A percentile compares a stretch with the other conserved stretches of the same genome.
Evolutionary conservation across 2,888 invertebrate genomes (phyloP).

Genomic region (Tenthredo livida): DNA sequence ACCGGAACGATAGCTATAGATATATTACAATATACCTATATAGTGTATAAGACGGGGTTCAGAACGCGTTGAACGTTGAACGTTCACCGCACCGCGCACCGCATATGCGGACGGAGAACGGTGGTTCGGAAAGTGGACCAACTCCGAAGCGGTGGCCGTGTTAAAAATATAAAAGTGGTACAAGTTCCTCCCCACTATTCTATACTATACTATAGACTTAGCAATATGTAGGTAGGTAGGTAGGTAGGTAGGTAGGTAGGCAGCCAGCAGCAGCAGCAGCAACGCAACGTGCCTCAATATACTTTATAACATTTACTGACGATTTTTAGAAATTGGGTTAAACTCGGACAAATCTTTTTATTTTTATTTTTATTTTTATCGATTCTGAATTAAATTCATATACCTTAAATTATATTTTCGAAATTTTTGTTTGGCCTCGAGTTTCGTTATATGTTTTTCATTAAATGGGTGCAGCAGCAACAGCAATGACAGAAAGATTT

Average conservation of each 20-base stretch:
- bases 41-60: constrained; percentile 60
- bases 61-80: constrained; percentile 54
- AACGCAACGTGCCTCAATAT: no score
- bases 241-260: background rate
- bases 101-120: constrained; percentile 53
- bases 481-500: background rate
- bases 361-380: no score
- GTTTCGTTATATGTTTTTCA: no score
- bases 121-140: constrained; percentile 55
- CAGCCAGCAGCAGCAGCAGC: no score
- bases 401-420: no score
- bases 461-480: background rate
- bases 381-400: no score
- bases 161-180: constrained; percentile 74
- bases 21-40: constrained; percentile 52
- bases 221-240: background rate
- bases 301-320: no score
- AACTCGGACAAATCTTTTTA: no score
- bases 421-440: no score
- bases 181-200: constrained; percentile 55
- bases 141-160: constrained; percentile 56
- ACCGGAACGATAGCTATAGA: constrained; percentile 65
- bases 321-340: no score
- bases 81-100: constrained; percentile 38
- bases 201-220: background rate